These are phyloP conservation scores for Tribolium freemani DNA, from an alignment of 2,888 invertebrate genomes.

Conservation along the genomic window DNA sequence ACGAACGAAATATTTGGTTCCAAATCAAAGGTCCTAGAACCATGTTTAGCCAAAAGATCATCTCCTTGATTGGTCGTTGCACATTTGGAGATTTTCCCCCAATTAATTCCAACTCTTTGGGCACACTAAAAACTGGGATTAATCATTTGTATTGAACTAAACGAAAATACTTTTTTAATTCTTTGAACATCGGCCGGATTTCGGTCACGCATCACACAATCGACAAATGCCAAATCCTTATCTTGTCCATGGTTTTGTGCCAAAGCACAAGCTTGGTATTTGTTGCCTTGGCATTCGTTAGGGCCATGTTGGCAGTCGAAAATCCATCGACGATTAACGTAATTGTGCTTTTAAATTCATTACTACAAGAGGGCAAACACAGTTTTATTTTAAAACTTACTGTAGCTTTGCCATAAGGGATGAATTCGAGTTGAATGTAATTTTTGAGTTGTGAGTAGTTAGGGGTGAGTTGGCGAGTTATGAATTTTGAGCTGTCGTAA, in stretches of 20 bases:
- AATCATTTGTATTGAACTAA: too few species aligned
- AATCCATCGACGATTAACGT: slow-evolving; percentile 54
- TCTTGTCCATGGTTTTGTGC: slow-evolving; percentile 58
- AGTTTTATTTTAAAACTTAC: slow-evolving; percentile 13
- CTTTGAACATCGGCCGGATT: slow-evolving; percentile 47
- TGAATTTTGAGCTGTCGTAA: slow-evolving; percentile 69
- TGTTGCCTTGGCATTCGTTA: slow-evolving; percentile 70
- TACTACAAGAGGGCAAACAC: not conserved
- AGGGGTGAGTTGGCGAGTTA: slow-evolving; percentile 67
- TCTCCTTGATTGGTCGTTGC: slow-evolving; percentile 54
- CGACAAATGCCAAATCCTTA: slow-evolving; percentile 60
- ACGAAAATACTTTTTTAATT: slow-evolving; percentile 49
- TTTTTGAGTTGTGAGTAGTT: slow-evolving; percentile 55
- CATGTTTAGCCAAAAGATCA: slow-evolving; percentile 63
- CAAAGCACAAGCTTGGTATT: slow-evolving; percentile 70
- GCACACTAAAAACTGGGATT: slow-evolving; percentile 68
- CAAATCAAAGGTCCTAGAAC: slow-evolving; percentile 64
- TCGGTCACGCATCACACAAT: slow-evolving; percentile 65
- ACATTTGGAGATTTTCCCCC: slow-evolving; percentile 58
- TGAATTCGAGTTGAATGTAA: slow-evolving; percentile 64
- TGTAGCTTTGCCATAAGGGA: slow-evolving; percentile 67
- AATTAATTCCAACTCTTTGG: slow-evolving; percentile 51
- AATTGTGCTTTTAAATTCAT: slow-evolving; percentile 19
- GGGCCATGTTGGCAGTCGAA: slow-evolving; percentile 71
- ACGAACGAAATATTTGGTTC: slow-evolving; percentile 64